Conservation (phyloP, 1,140 invertebrate species). For the Agrilus planipennis region DNA sequence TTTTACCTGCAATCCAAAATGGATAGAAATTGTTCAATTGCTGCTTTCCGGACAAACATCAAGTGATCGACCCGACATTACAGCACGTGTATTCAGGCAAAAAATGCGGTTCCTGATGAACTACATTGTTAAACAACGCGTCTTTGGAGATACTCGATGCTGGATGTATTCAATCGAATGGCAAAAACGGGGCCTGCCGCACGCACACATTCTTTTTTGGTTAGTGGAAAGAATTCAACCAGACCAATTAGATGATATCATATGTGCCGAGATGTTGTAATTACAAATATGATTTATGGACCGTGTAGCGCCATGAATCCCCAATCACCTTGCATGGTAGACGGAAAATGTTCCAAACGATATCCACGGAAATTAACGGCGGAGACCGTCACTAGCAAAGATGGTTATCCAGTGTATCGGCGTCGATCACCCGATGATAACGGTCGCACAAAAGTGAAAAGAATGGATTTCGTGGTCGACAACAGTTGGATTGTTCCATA, state of each 20-base stretch:
- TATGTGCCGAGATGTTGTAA: constrained; percentile 37
- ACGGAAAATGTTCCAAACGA: constrained; percentile 31
- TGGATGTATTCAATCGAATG: constrained; percentile 20
- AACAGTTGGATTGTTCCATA: too few relatives aligned
- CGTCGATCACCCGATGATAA: constrained; percentile 19
- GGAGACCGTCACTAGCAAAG: constrained; percentile 25
- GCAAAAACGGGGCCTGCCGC: constrained; percentile 38
- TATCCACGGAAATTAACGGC: constrained; percentile 18
- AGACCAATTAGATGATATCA: constrained; percentile 34
- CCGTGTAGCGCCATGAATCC: constrained; percentile 28
- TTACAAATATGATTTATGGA: constrained; percentile 32
- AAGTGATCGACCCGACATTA: constrained; percentile 30
- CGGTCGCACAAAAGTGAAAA: constrained; percentile 3
- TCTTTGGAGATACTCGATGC: constrained; percentile 1
- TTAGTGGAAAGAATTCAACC: constrained; percentile 29
- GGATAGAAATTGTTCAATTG: constrained; percentile 24
- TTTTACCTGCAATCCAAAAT: constrained; percentile 24
- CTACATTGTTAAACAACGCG: constrained; percentile 3
- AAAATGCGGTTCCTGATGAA: not conserved
- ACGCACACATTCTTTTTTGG: constrained; percentile 35
- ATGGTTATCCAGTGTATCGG: constrained; percentile 34
- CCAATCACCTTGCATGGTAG: constrained; percentile 30
- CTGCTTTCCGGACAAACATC: constrained; percentile 28
- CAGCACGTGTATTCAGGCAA: constrained; percentile 5
- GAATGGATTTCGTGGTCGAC: constrained; percentile 7